Percentiles rank a stretch among this genome's conserved stretches.
phyloP scores from a whole-genome alignment of 2,888 invertebrate species.

The Rhagophthalmus giganteus region DNA sequence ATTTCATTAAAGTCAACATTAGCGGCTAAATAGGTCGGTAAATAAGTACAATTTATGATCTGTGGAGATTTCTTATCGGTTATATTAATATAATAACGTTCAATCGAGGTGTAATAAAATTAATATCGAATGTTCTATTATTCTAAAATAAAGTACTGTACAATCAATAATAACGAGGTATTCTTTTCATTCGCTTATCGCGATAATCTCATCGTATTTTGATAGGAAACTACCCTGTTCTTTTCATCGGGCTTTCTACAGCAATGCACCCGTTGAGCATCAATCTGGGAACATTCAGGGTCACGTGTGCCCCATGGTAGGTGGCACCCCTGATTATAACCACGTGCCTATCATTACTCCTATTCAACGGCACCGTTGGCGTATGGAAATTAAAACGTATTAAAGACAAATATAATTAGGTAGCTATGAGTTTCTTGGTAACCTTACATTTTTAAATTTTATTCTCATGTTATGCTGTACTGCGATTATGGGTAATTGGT shows the following conservation, averaged over 20 bases:
- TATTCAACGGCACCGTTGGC: slow-evolving; percentile 24
- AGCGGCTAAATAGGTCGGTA: too few relatives aligned
- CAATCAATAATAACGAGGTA: slow-evolving; percentile 25
- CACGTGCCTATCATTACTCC: slow-evolving; percentile 32
- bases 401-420: slow-evolving; percentile 18
- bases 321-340: slow-evolving; percentile 22
- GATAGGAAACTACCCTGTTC: slow-evolving; percentile 14
- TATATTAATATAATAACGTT: slow-evolving; percentile 3
- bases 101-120: slow-evolving; percentile 8
- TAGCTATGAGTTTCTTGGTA: neutral
- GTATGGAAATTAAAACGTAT: slow-evolving; percentile 23
- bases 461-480: neutral
- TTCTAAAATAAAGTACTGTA: slow-evolving; percentile 12
- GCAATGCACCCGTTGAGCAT: slow-evolving; percentile 8
- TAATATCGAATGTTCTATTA: slow-evolving; percentile 9
- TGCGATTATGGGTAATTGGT: neutral
- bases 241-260: slow-evolving; percentile 11
- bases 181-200: slow-evolving; percentile 26
- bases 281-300: slow-evolving; percentile 20
- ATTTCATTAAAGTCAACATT: too few relatives aligned
- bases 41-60: slow-evolving; percentile 4
- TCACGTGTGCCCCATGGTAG: slow-evolving; percentile 25
- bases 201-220: slow-evolving; percentile 15
- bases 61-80: slow-evolving; percentile 5
- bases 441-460: neutral